Conservation (phyloP, 2,888 invertebrate species). For the Parapristionchus giblindavisi region DNA sequence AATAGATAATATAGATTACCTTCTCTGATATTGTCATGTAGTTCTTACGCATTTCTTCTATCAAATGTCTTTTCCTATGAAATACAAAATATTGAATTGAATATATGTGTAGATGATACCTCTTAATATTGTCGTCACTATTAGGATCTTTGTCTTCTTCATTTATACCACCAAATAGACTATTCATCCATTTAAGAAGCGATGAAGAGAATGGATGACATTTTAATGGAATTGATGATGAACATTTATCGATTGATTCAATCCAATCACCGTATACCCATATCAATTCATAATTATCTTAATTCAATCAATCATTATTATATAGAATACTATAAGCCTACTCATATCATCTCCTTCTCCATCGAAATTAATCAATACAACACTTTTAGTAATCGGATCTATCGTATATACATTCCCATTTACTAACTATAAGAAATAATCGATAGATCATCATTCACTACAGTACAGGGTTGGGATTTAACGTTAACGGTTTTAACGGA, state of each 20-base stretch:
- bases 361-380: slow-evolving; percentile 48
- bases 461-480: too few relatives aligned
- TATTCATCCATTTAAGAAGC: slow-evolving; percentile 8
- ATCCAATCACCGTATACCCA: slow-evolving; percentile 8
- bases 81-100: not conserved
- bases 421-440: not conserved
- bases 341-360: not conserved
- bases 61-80: not conserved
- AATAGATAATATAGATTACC: not conserved
- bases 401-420: slow-evolving; percentile 52
- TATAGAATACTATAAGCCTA: not conserved
- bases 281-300: not conserved
- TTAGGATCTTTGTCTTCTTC: not conserved
- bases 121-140: not conserved
- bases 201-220: slow-evolving; percentile 15
- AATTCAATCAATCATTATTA: not conserved
- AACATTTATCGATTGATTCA: slow-evolving; percentile 1
- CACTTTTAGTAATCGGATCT: slow-evolving; percentile 50
- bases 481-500: too few relatives aligned
- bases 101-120: not conserved
- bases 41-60: not conserved
- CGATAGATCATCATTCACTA: not conserved
- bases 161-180: not conserved
- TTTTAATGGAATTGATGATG: not conserved
- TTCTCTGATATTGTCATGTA: slow-evolving; percentile 11